A percentile compares a stretch with the other conserved stretches of the same genome.
Evolutionary conservation across 2,797 vertebrate genomes (phyloP).

Genomic region (Mus minutoides): DNA sequence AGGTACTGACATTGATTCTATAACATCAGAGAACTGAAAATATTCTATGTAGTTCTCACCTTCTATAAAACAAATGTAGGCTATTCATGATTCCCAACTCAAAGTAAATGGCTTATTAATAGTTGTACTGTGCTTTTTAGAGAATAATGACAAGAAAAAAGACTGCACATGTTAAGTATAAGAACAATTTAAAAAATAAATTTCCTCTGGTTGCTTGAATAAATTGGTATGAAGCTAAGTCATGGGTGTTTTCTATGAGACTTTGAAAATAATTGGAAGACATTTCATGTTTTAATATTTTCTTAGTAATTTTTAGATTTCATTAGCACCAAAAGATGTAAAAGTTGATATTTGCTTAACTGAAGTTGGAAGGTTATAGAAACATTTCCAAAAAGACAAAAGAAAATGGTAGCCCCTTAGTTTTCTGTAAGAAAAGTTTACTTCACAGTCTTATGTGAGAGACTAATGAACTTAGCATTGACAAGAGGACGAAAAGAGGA

Average conservation of each 20-base stretch:
- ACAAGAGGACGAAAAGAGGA: background rate
- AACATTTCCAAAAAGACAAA: slow-evolving; percentile 39
- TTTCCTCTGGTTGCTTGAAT: background rate
- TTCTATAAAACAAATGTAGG: background rate
- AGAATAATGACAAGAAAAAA: background rate
- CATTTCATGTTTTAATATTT: background rate
- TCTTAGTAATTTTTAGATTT: slow-evolving; percentile 32
- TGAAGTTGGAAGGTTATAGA: slow-evolving; percentile 8
- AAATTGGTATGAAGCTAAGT: background rate
- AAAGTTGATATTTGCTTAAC: background rate
- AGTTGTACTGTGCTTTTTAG: background rate
- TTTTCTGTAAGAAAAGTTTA: slow-evolving; percentile 10
- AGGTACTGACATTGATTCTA: background rate
- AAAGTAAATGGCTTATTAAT: background rate
- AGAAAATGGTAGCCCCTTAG: background rate
- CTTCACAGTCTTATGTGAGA: background rate
- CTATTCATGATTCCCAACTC: background rate
- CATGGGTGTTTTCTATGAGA: background rate
- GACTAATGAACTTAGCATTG: background rate
- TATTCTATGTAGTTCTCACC: background rate
- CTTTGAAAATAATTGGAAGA: slow-evolving; percentile 47
- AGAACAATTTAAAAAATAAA: background rate
- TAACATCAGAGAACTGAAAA: background rate
- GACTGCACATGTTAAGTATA: background rate
- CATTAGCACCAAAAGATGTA: background rate